phyloP scores from a whole-genome alignment of 2,888 invertebrate genomes.

The Baccha elongata region DNA sequence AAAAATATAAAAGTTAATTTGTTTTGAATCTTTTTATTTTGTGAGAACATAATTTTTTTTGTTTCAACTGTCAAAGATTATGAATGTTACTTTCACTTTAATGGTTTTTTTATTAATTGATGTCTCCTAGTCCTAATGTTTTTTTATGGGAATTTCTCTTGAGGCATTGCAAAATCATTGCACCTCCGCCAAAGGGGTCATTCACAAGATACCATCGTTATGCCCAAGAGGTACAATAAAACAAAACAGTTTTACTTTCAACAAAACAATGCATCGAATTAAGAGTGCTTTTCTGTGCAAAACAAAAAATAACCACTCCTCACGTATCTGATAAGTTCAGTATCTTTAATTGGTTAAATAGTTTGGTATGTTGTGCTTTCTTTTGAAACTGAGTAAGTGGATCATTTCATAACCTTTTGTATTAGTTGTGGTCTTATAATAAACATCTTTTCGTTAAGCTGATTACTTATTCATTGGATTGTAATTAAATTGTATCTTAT shows the following conservation, averaged over 20 bases:
- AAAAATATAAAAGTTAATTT: constrained; percentile 34
- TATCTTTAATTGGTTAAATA: neutral
- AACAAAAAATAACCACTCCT: constrained; percentile 1
- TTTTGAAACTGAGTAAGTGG: constrained; percentile 46
- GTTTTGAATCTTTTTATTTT: constrained; percentile 24
- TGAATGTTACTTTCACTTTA: constrained; percentile 61
- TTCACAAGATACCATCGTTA: constrained; percentile 9
- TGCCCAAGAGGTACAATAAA: constrained; percentile 8
- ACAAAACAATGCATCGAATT: constrained; percentile 29
- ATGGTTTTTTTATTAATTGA: constrained; percentile 47
- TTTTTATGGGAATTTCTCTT: constrained; percentile 10
- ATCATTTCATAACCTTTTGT: constrained; percentile 53
- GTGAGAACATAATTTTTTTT: constrained; percentile 38
- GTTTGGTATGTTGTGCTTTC: constrained; percentile 37
- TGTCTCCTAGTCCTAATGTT: constrained; percentile 15
- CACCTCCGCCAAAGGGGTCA: constrained; percentile 49
- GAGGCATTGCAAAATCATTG: constrained; percentile 38
- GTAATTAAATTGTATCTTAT: constrained; percentile 35
- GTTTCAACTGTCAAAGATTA: constrained; percentile 21
- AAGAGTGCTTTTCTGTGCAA: constrained; percentile 11
- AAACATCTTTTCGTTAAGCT: constrained; percentile 7
- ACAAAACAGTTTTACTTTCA: constrained; percentile 45
- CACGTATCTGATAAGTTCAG: neutral
- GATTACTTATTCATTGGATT: constrained; percentile 38
- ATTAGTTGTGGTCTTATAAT: constrained; percentile 17